Base-by-base conservation (phyloP, 2,888 invertebrate genomes). In the Drosophila hamatofila region DNA sequence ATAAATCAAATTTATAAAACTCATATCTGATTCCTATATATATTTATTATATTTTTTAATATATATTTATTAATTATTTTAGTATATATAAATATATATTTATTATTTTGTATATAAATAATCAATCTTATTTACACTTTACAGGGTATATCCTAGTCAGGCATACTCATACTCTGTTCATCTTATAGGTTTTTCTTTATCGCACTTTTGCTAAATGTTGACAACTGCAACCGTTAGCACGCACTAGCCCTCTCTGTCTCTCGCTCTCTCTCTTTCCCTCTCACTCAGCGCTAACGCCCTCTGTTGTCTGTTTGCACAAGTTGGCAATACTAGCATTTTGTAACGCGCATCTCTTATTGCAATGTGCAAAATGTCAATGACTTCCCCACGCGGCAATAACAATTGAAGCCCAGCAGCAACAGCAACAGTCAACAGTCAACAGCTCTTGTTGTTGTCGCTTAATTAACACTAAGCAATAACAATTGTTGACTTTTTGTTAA, bases 301-400 rank as follows among this genome's bases (percentile, higher is more conserved):
- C 54, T 54, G n/a, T 35, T 52, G 37, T 48, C 39, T 78, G 64
- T 80, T 81, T 81, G 62, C 79, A 67, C 75, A 81, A 81, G 49
- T 69, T 79, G 80, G 58, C 73, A 48, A 58, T 33, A 52, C 48
- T 80, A 73, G 63, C 71, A 69, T 73, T 77, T 80, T 75, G 73
- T 70, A 77, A 75, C 61, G 64, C 67, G 57, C 77, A 76, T 65
- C 54, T 65, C 54, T 60, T 48, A 52, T 69, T 56, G 75, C 83
- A 80, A 75, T 78, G 64, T 67, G 70, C 72, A 71, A 85, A 88
- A 79, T 84, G 83, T 88, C 83, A 84, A 76, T 86, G 83, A 84
- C 83, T 88, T 65, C 57, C 37, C 37, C 48, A 58, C 7, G 68
- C 65, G 78, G 62, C 76, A 81, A 82, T 80, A 79, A 80, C 77